Conservation (phyloP, 2,113 vertebrate species). For the Piprites chloris region DNA sequence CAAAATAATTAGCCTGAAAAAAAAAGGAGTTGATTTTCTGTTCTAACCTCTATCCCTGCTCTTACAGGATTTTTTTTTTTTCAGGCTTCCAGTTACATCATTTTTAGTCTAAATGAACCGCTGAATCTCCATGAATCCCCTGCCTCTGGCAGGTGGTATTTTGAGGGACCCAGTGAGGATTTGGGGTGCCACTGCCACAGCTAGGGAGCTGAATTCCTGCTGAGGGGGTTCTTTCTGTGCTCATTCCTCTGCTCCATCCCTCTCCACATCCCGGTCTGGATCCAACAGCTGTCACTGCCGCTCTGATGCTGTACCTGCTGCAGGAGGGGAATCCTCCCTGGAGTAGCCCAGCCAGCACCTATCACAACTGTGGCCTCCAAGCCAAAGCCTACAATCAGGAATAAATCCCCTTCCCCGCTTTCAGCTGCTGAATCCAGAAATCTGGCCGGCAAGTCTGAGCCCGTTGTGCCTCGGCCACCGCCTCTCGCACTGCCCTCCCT, state of each 20-base stretch:
- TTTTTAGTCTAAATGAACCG: not conserved
- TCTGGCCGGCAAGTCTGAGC: not conserved
- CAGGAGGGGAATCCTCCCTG: not conserved
- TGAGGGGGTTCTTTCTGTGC: rapidly evolving
- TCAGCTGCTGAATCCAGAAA: constrained; percentile 23
- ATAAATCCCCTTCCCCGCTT: not conserved
- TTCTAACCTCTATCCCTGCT: not conserved
- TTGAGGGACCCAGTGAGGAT: not conserved
- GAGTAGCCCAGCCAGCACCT: not conserved
- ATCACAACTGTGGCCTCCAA: rapidly evolving
- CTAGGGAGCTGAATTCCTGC: not conserved
- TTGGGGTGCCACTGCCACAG: rapidly evolving
- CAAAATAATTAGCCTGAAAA: not conserved
- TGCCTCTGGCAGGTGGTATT: not conserved
- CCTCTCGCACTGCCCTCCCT: not conserved
- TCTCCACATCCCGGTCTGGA: rapidly evolving
- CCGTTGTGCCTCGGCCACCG: not conserved
- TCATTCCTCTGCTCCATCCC: not conserved
- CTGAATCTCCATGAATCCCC: rapidly evolving
- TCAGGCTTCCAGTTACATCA: not conserved
- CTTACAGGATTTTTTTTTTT: not conserved
- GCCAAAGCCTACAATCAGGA: not conserved
- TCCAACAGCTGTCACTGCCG: rapidly evolving
- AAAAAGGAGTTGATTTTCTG: not conserved
- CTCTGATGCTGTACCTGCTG: not conserved